These are phyloP conservation scores for Orchesella flavescens DNA, from an alignment of 2,888 invertebrate genomes.

Conservation along the genomic window DNA sequence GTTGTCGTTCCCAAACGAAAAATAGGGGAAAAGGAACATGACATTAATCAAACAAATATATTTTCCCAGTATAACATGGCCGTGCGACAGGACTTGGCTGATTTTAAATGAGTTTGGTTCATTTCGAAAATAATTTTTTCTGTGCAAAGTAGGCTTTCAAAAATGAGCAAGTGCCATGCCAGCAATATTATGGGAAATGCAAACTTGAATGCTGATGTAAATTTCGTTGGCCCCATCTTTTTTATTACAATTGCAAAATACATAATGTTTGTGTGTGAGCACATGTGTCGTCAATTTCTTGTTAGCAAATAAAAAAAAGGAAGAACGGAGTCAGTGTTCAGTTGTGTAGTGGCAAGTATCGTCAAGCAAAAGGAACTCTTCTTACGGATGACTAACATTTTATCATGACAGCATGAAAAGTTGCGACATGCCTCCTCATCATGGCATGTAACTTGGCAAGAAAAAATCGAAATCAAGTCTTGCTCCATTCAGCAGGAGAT, in stretches of 20 bases:
- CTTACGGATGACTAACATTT: constrained; percentile 41
- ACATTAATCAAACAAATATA: too few relatives aligned
- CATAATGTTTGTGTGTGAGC: neutral
- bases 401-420: constrained; percentile 59
- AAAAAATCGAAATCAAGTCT: constrained; percentile 46
- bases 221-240: neutral
- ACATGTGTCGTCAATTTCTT: constrained; percentile 8
- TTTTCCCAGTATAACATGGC: too few relatives aligned
- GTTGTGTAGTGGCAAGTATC: neutral
- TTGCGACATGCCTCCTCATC: constrained; percentile 60
- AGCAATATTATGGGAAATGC: too few relatives aligned
- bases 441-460: constrained; percentile 47
- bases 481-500: too few relatives aligned
- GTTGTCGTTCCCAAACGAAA: too few relatives aligned
- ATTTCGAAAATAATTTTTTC: constrained; percentile 15
- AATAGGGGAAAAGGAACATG: too few relatives aligned
- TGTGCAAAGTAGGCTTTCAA: neutral
- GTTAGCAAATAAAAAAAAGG: constrained; percentile 28
- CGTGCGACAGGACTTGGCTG: constrained; percentile 42
- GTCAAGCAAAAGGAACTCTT: neutral
- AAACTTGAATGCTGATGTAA: too few relatives aligned
- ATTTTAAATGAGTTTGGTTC: constrained; percentile 55
- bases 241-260: neutral
- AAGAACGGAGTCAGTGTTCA: neutral
- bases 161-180: too few relatives aligned